Conservation (phyloP, 2,113 vertebrate species). For the Tamias sibiricus region DNA sequence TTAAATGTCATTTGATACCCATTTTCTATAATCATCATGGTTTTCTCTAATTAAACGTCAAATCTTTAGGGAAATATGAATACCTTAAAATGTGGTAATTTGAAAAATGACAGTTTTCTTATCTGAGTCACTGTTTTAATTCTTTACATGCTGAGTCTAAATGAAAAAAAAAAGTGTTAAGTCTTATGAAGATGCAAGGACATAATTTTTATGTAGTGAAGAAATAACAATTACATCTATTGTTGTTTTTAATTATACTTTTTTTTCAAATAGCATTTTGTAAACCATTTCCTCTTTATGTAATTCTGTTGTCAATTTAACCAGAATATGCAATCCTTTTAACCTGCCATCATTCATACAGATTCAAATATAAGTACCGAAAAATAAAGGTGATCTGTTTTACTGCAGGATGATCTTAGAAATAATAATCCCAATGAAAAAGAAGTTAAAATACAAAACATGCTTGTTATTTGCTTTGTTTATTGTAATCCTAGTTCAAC, state of each 20-base stretch:
- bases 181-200: neutral
- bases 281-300: neutral
- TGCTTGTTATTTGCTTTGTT: neutral
- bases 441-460: neutral
- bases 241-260: neutral
- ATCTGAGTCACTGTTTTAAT: neutral
- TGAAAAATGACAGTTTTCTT: slow-evolving; percentile 32
- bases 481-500: neutral
- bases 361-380: neutral
- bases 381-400: neutral
- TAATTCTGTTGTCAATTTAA: neutral
- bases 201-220: neutral
- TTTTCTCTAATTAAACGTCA: slow-evolving; percentile 60
- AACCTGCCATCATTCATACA: neutral
- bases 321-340: neutral
- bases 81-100: slow-evolving; percentile 44
- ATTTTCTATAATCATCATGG: slow-evolving; percentile 30
- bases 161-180: neutral
- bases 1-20: slow-evolving; percentile 54
- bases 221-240: neutral
- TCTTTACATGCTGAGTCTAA: neutral
- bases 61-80: slow-evolving; percentile 40
- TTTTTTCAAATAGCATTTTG: neutral
- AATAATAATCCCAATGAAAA: neutral
- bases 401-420: neutral